phyloP scores from a whole-genome alignment of 2,113 vertebrate genomes.

The Cyanoderma ruficeps region DNA sequence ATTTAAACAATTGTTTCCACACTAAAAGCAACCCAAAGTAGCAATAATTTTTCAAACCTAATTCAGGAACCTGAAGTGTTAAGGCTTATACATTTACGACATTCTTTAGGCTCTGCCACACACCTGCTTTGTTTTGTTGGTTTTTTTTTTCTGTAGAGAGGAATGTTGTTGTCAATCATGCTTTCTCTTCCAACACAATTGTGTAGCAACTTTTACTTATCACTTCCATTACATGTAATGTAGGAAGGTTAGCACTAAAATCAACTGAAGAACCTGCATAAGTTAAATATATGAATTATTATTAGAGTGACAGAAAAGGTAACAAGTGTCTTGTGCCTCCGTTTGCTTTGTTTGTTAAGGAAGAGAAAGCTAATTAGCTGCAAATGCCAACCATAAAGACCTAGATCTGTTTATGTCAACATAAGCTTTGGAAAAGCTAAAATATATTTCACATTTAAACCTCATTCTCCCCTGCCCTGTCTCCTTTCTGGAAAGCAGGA shows the following conservation, averaged over 20 bases:
- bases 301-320: conserved; percentile 57
- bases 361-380: conserved; percentile 71
- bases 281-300: conserved; percentile 71
- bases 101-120: conserved; percentile 8
- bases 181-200: conserved; percentile 28
- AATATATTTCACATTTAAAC: conserved; percentile 48
- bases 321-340: conserved; percentile 46
- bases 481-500: background rate
- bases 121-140: background rate
- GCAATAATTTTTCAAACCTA: conserved; percentile 13
- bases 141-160: background rate
- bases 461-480: background rate
- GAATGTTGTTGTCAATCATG: conserved; percentile 48
- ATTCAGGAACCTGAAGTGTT: background rate
- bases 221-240: conserved; percentile 23
- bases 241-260: conserved; percentile 61
- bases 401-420: conserved; percentile 58
- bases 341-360: conserved; percentile 67
- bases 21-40: background rate
- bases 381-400: conserved; percentile 61
- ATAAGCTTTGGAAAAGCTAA: conserved; percentile 59
- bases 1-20: background rate
- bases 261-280: conserved; percentile 58
- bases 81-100: conserved; percentile 17
- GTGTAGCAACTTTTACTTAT: conserved; percentile 44